Evolutionary conservation across 35 echinoderm and acorn worm genomes (phyloP), one percentile per base, ranked within the genome.

Genomic region (Patiria miniata): DNA sequence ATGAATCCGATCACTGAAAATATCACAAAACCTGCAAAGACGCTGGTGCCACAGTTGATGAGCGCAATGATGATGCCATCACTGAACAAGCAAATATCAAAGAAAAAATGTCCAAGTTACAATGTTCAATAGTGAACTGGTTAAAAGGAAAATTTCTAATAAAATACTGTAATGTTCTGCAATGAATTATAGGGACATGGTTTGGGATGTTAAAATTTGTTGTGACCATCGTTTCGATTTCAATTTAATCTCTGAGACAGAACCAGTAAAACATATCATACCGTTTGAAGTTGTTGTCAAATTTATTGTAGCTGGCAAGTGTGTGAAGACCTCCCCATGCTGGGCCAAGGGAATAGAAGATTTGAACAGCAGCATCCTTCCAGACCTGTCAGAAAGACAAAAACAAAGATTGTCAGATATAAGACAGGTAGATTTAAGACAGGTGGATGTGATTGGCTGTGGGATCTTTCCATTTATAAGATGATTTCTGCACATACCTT

Each of bases 11-110:
- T 51, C 30, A 97, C 87, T n/a, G 95, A 97, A 34, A 97, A 97
- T 47, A 97, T 93, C 21, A 93, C 95, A 61, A 97, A 97, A 15
- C 95, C 95, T 29, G 95, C 95, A 80, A 97, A 97, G 47, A 97
- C 59, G 30, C 91, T 93, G 22, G 95, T 97, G 8, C 56, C 86
- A 73, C 95, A 97, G 68, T 97, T 97, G n/a, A 90, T 52, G 44
- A 97, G n/a, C 1, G 95, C 89, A 17, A 97, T 88, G 37, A 97
- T 97, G 50, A 93, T 90, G 14, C 87, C 95, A 87, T 97, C 95
- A 40, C 95, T 90, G 82, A 61, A 84, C 2, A 36, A 80, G 18
- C 33, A 69, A 23, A 28, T 76, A 28, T 76, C 36, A 9, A 76
- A 34, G 36, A 76, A 76, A 8, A 9, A 28, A 22, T 76, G 36